Evolutionary conservation across 2,797 vertebrate species (phyloP).

Genomic region (Cheirogaleus major): DNA sequence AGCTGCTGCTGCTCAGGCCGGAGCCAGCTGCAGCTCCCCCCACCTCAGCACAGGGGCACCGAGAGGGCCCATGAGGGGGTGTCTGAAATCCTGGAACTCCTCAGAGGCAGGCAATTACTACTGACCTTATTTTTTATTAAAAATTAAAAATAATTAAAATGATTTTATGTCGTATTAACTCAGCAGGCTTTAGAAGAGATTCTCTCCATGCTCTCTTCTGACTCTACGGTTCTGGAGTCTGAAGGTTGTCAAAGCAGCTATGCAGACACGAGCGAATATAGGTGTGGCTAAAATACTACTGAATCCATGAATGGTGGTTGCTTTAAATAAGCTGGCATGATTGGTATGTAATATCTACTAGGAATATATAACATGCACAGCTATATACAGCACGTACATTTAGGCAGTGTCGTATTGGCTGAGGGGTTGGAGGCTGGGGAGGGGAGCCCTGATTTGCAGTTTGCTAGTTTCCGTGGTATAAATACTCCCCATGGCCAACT

Average conservation of each 20-base stretch:
- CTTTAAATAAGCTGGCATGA: neutral
- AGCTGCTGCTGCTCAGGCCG: slow-evolving; percentile 37
- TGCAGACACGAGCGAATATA: neutral
- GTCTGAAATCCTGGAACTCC: neutral
- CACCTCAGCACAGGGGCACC: neutral
- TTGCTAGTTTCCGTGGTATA: neutral
- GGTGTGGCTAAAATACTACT: neutral
- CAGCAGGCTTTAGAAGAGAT: neutral
- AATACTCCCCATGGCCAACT: neutral
- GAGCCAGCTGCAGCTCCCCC: neutral
- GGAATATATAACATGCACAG: neutral
- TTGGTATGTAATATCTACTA: neutral
- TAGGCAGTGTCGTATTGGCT: neutral
- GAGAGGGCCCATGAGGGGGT: neutral
- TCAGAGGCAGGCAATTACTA: neutral
- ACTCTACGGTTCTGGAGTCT: neutral
- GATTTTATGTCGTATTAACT: neutral
- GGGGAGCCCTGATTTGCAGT: neutral
- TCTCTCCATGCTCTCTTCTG: neutral
- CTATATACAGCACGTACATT: too few relatives aligned
- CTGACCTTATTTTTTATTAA: neutral
- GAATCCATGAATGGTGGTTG: neutral
- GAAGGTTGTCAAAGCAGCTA: neutral
- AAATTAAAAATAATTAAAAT: neutral
- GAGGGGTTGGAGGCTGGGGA: accelerated